Evolutionary conservation across 1,140 invertebrate species (phyloP), one percentile per base, ranked within the genome.

Genomic region (Dinoponera quadriceps): DNA sequence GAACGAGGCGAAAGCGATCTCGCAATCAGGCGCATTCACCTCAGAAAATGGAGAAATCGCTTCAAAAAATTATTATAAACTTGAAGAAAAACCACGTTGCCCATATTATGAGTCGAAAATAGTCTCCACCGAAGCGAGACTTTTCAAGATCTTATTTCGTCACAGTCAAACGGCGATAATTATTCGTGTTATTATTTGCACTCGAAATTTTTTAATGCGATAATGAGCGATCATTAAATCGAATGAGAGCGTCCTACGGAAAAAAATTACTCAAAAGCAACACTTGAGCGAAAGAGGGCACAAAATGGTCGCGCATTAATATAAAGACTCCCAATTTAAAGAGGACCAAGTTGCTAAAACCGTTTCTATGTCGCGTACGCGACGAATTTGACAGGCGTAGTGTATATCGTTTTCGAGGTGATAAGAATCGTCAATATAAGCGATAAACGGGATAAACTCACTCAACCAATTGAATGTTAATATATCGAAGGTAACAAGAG

Each of bases 321-420:
- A 78, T 69, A 78, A 86, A 86, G 73, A 86, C 81, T 87, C 86
- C 82, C 66, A 82, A 82, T 73, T 44, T 60, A 84, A 78, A 87
- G 82, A 87, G 86, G 86, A 87, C 86, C 86, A 87, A 87, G 86
- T 73, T 87, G 71, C 85, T 86, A 87, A 44, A 87, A 87, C 82
- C 73, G 60, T 86, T 84, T 87, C 81, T 84, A 87, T 74, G 81
- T 73, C 72, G 69, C 20, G 57, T 66, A 44, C 29, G 59, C 55
- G 66, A 59, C 66, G 74, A 57, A 55, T 62, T 85, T 85, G 72
- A 82, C 85, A 72, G 68, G 62, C 62, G 63, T 86, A 87, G 48
- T 78, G 22, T 86, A 83, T 62, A 72, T 78, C 81, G 73, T 82
- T 78, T 60, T 73, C 65, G 75, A 59, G 69, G 69, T 83, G 72